These are phyloP conservation scores for Drosophila gaucha DNA, from an alignment of 2,888 invertebrate genomes.

Conservation along the genomic window DNA sequence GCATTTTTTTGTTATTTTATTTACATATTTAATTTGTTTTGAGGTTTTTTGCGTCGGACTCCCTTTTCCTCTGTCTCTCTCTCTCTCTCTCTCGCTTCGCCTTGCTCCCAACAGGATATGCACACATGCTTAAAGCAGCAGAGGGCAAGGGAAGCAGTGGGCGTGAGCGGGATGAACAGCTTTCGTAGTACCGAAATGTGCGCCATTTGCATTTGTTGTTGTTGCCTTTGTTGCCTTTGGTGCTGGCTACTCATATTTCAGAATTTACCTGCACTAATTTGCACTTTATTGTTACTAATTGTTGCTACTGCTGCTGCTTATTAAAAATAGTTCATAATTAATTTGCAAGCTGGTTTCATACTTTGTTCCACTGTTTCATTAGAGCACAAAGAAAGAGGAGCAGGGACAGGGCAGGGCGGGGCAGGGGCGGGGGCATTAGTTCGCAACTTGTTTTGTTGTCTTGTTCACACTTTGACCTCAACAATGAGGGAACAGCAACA, in stretches of 20 bases:
- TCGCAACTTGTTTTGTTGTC: conserved; percentile 45
- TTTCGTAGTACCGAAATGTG: not conserved
- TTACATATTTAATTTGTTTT: conserved; percentile 78
- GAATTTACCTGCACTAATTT: conserved; percentile 24
- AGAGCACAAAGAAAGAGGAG: conserved; percentile 27
- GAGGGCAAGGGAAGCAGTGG: not conserved
- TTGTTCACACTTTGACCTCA: conserved; percentile 44
- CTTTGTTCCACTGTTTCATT: conserved; percentile 39
- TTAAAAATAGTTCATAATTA: conserved; percentile 60
- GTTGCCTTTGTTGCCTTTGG: not conserved
- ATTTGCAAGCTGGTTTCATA: conserved; percentile 30
- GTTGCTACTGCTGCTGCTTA: conserved; percentile 13
- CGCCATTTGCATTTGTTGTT: conserved; percentile 16
- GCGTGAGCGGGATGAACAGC: conserved; percentile 1
- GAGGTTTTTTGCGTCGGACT: conserved; percentile 54
- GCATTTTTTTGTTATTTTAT: conserved; percentile 66
- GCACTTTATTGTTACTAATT: conserved; percentile 9
- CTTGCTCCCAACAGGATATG: not conserved
- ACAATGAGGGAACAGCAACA: not conserved
- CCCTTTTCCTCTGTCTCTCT: not conserved
- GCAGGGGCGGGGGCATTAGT: conserved; percentile 14
- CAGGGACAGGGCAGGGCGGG: not conserved
- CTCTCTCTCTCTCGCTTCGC: not conserved
- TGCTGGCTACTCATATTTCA: conserved; percentile 11
- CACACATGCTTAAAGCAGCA: conserved; percentile 4